These are phyloP conservation scores for Falco biarmicus DNA, from an alignment of 2,797 vertebrate genomes.

Conservation along the genomic window DNA sequence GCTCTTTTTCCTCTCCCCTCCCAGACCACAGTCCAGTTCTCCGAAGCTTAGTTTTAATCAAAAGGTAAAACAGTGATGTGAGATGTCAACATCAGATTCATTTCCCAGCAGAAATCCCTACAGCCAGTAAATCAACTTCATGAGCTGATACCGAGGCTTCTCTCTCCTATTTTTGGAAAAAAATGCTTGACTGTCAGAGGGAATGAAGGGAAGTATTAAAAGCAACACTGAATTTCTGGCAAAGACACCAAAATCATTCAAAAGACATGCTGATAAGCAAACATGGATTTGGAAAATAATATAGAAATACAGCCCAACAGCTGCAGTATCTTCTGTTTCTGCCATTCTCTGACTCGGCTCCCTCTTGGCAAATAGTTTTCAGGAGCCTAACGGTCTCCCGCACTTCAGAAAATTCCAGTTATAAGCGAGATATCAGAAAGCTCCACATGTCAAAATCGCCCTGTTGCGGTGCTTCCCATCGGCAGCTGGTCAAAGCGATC, in stretches of 20 bases:
- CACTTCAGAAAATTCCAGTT: not conserved
- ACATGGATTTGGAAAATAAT: not conserved
- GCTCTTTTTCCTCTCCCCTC: not conserved
- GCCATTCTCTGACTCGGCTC: not conserved
- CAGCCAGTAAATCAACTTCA: not conserved
- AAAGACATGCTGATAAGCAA: not conserved
- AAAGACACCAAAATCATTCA: not conserved
- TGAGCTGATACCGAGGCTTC: fast-evolving
- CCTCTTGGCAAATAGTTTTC: not conserved
- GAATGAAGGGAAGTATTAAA: not conserved
- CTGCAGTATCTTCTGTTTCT: not conserved
- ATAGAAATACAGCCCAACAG: fast-evolving
- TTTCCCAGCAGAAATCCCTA: not conserved
- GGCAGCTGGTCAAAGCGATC: not conserved
- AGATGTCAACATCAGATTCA: fast-evolving
- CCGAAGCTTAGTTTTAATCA: not conserved
- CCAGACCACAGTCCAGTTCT: not conserved
- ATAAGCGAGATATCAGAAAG: not conserved
- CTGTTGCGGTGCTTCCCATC: fast-evolving
- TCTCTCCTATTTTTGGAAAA: not conserved
- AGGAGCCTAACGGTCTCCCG: not conserved
- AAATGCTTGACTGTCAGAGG: not conserved
- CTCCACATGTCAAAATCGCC: fast-evolving
- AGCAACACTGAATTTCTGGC: not conserved
- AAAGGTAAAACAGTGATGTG: not conserved